Percentiles rank a stretch among this genome's conserved stretches.
These are phyloP conservation scores for Thunnus maccoyii DNA, from an alignment of 2,113 vertebrate species.

Conservation along the genomic window DNA sequence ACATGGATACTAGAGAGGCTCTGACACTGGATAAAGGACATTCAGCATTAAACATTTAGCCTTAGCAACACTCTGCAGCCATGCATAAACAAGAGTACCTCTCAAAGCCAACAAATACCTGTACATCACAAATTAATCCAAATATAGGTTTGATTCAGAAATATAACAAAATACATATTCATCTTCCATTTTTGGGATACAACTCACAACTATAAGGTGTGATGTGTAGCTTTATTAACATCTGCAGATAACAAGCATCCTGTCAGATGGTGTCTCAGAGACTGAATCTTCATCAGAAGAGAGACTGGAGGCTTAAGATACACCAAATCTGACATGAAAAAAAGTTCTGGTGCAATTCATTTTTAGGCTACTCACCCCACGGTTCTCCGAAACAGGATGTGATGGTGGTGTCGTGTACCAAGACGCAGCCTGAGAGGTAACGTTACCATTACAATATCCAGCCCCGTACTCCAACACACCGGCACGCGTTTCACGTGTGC, in stretches of 20 bases:
- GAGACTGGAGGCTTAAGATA: not conserved
- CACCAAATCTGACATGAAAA: not conserved
- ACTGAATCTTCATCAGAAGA: not conserved
- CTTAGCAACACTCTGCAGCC: not conserved
- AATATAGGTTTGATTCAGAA: too few species aligned
- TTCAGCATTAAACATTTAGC: not conserved
- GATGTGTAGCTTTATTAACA: not conserved
- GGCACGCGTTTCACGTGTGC: not conserved
- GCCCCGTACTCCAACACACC: not conserved
- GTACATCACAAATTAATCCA: not conserved
- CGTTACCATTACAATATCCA: conserved; percentile 22
- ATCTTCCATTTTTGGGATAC: too few species aligned
- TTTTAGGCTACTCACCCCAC: conserved; percentile 25
- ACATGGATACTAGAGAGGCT: not conserved
- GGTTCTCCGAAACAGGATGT: not conserved
- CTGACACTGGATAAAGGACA: conserved; percentile 30
- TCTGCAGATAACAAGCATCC: too few species aligned
- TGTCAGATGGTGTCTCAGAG: too few species aligned
- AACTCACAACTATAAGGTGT: not conserved
- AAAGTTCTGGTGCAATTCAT: not conserved
- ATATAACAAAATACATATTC: not conserved
- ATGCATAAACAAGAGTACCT: not conserved
- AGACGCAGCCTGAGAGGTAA: conserved; percentile 14
- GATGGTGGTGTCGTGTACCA: not conserved
- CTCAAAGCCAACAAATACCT: not conserved